These are phyloP conservation scores for Notocelia uddmanniana DNA, from an alignment of 2,888 invertebrate genomes.

Conservation along the genomic window DNA sequence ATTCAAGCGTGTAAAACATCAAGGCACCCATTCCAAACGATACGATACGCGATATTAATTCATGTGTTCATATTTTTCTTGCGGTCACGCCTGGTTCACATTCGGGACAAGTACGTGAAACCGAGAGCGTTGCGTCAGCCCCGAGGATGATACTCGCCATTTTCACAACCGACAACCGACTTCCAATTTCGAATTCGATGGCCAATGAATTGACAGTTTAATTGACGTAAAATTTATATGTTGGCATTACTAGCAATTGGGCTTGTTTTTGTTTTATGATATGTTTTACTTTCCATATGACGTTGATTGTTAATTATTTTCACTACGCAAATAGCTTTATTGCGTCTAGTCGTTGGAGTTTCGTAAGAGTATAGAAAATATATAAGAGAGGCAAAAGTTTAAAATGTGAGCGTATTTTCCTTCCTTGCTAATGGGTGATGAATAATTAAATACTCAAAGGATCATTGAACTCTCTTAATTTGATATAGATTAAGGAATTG, in stretches of 20 bases:
- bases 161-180: slow-evolving; percentile 61
- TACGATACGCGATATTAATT: slow-evolving; percentile 67
- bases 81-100: slow-evolving; percentile 79
- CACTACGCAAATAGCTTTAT: slow-evolving; percentile 9
- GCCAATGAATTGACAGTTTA: slow-evolving; percentile 46
- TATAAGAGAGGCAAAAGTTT: not conserved
- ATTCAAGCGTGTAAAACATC: slow-evolving; percentile 54
- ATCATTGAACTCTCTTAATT: not conserved
- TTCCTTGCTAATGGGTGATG: not conserved
- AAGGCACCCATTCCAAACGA: slow-evolving; percentile 52
- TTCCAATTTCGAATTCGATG: slow-evolving; percentile 54
- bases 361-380: not conserved
- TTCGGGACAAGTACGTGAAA: slow-evolving; percentile 84
- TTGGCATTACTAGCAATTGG: not conserved
- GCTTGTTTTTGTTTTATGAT: not conserved
- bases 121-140: slow-evolving; percentile 79
- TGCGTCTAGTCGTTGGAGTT: not conserved
- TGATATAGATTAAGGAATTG: not conserved
- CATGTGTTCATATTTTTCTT: slow-evolving; percentile 79
- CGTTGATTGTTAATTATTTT: not conserved
- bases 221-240: slow-evolving; percentile 7
- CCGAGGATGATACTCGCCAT: slow-evolving; percentile 69
- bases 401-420: not conserved
- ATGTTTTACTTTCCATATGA: not conserved
- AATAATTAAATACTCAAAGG: not conserved